phyloP scores from a whole-genome alignment of 2,113 vertebrate species.

The Leucopternis melanops region DNA sequence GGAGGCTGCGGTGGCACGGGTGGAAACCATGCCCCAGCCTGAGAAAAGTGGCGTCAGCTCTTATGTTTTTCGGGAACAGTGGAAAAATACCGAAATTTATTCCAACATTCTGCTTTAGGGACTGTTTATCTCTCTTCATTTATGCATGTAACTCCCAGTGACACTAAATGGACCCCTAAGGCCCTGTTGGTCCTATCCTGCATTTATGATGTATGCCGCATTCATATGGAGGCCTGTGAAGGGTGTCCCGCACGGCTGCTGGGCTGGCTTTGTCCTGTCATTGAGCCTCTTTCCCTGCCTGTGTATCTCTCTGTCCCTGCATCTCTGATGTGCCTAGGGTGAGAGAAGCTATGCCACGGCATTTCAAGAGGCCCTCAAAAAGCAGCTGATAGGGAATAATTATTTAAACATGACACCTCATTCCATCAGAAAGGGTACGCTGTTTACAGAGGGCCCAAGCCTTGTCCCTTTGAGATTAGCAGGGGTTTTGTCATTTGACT shows the following conservation, averaged over 20 bases:
- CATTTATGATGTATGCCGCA: neutral
- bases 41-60: neutral
- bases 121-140: slow-evolving; percentile 28
- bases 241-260: neutral
- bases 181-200: neutral
- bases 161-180: slow-evolving; percentile 1
- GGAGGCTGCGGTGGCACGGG: fast-evolving
- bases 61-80: neutral
- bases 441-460: neutral
- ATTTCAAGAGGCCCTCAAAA: neutral
- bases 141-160: slow-evolving; percentile 40
- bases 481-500: neutral
- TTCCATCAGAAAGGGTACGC: neutral
- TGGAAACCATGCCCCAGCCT: neutral
- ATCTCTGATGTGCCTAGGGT: neutral
- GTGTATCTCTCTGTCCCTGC: neutral
- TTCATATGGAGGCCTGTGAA: neutral
- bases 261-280: neutral
- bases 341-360: neutral
- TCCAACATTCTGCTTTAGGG: slow-evolving; percentile 20
- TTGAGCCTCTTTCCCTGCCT: neutral
- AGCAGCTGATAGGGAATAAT: slow-evolving; percentile 21
- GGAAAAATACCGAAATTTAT: slow-evolving; percentile 32
- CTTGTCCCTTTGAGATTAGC: neutral
- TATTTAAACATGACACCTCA: slow-evolving; percentile 24